These are phyloP conservation scores for Patella vulgata DNA, from an alignment of 1,140 invertebrate species.

Conservation along the genomic window DNA sequence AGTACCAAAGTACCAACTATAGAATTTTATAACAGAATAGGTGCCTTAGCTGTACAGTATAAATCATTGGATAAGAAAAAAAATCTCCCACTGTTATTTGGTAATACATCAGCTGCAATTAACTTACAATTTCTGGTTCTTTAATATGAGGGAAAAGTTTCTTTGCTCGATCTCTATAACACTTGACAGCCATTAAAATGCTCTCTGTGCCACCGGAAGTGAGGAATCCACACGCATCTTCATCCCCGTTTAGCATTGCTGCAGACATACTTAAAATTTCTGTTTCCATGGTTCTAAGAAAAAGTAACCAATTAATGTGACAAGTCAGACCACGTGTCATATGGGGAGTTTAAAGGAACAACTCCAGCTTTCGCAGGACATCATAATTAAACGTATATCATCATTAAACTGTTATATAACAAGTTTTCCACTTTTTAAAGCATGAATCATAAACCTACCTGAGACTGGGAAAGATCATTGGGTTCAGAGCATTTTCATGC, in stretches of 20 bases:
- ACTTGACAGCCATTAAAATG: slow-evolving; percentile 96
- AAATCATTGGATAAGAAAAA: slow-evolving; percentile 23
- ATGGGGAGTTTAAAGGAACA: too few species aligned
- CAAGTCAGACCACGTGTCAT: too few species aligned
- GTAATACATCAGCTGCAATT: neutral
- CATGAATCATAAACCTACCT: too few species aligned
- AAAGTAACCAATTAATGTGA: slow-evolving; percentile 8
- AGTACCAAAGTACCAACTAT: too few species aligned
- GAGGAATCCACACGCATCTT: slow-evolving; percentile 87
- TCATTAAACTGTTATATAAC: too few species aligned
- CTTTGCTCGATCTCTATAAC: slow-evolving; percentile 71
- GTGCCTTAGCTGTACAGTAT: too few species aligned
- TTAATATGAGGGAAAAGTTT: slow-evolving; percentile 70
- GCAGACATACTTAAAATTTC: slow-evolving; percentile 91
- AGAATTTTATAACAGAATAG: too few species aligned
- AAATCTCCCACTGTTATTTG: too few species aligned
- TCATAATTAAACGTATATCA: too few species aligned
- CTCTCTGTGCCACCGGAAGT: slow-evolving; percentile 98
- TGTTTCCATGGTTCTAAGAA: slow-evolving; percentile 75
- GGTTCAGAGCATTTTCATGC: slow-evolving; percentile 62
- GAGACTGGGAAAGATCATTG: slow-evolving; percentile 56
- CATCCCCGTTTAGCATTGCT: slow-evolving; percentile 86
- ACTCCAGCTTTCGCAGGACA: too few species aligned
- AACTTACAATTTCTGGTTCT: slow-evolving; percentile 81
- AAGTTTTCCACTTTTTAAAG: too few species aligned